Base-by-base conservation (phyloP, 2,113 vertebrate species). In the Silurus meridionalis region DNA sequence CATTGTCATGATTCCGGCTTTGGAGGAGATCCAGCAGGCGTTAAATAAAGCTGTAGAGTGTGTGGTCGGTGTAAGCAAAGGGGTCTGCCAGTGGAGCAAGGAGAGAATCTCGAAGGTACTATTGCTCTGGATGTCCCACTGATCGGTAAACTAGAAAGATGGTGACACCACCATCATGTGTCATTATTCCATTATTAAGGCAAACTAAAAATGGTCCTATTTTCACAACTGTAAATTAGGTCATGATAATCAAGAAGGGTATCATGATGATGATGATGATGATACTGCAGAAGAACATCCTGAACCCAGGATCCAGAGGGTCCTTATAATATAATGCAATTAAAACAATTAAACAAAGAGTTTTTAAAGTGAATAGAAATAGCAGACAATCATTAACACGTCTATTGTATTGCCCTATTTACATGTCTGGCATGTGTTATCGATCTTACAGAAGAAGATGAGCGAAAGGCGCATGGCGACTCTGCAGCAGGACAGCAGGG, bases 11-110 rank as follows among this genome's bases (percentile, higher is more conserved):
- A 89, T 91, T 57, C 98, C 98, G 4, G 91, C 95, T 53, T 93
- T 98, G 87, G 97, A 99, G 53, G 96, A 98, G 83, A 86, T 98
- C 6, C 98, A 99, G 87, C 96, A 97, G 91, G 93, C 89, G 0
- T 91, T 99, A 87, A 98, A 96, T 92, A 94, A 92, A 90, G 94
- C 93, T 0, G 96, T 97, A 77, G 96, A 97, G 37, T 95, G 82
- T 85, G 92, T 99, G 69, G 91, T 98, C 91, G 95, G 91, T 11
- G 96, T 97, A 84, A 96, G 91, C 89, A 97, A 97, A 91, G 97
- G 97, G 37, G 95, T 99, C 3, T 92, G 92, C 84, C 96, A 97
- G 85, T 99, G 98, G 98, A 97, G 93, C 90, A 93, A 94, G 48
- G 96, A 98, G 88, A 96, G 95, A 78, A 92, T 94, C 86, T 95